Conservation (phyloP, 2,797 vertebrate species). For the Halcyon badia region DNA sequence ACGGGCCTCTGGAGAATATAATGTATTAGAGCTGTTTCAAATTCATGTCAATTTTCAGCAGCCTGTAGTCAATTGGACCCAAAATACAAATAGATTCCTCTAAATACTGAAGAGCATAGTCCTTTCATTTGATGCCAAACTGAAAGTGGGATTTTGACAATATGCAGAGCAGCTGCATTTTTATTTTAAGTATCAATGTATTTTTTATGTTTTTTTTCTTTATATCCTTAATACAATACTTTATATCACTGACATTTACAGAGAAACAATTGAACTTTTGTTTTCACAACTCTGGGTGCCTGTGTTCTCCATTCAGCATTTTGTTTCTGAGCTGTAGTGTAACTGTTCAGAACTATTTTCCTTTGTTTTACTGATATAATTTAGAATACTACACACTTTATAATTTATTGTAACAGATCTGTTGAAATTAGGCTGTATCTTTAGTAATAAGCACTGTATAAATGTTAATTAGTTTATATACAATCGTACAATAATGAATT, state of each 20-base stretch:
- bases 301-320: slow-evolving; percentile 42
- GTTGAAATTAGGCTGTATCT: slow-evolving; percentile 14
- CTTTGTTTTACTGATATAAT: slow-evolving; percentile 8
- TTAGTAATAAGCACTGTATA: slow-evolving; percentile 11
- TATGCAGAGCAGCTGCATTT: slow-evolving; percentile 75
- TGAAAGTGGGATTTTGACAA: slow-evolving; percentile 69
- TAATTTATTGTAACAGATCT: slow-evolving; percentile 29
- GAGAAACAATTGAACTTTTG: slow-evolving; percentile 62
- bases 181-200: slow-evolving; percentile 76
- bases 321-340: slow-evolving; percentile 19
- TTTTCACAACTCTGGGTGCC: slow-evolving; percentile 24
- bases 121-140: slow-evolving; percentile 73
- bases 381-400: background rate
- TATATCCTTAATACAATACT: slow-evolving; percentile 57
- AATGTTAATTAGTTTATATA: slow-evolving; percentile 31
- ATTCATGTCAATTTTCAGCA: slow-evolving; percentile 51
- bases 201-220: slow-evolving; percentile 52
- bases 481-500: background rate
- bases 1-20: background rate
- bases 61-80: slow-evolving; percentile 40
- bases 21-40: slow-evolving; percentile 30
- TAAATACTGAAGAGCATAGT: slow-evolving; percentile 50
- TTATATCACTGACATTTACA: slow-evolving; percentile 60
- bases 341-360: slow-evolving; percentile 17
- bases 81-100: slow-evolving; percentile 52